Percentiles rank a stretch among this genome's conserved stretches.
Evolutionary conservation across 2,797 vertebrate species (phyloP).

Genomic region (Alca torda): DNA sequence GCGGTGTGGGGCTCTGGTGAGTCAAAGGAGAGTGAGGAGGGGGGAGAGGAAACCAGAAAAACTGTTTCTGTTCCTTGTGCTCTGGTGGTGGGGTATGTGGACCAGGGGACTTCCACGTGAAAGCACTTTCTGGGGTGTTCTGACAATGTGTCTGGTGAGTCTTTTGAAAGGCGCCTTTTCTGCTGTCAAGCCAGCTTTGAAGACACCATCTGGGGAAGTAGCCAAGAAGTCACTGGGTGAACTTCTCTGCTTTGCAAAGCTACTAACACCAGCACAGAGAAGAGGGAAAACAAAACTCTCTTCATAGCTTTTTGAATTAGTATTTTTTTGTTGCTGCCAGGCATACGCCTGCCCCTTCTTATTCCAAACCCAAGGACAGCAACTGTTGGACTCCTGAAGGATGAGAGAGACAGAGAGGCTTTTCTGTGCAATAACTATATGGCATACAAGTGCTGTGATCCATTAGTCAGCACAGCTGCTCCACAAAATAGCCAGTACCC

Average conservation of each 20-base stretch:
- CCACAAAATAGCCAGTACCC: slow-evolving; percentile 52
- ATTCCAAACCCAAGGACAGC: slow-evolving; percentile 57
- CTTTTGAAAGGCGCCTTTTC: slow-evolving; percentile 13
- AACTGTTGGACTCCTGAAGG: slow-evolving; percentile 56
- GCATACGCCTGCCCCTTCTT: slow-evolving; percentile 20
- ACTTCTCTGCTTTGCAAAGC: slow-evolving; percentile 47
- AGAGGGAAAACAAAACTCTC: slow-evolving; percentile 55
- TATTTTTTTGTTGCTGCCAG: slow-evolving; percentile 40
- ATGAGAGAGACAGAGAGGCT: slow-evolving; percentile 52
- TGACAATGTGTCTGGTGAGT: not conserved
- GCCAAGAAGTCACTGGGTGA: slow-evolving; percentile 53
- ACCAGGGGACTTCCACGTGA: not conserved
- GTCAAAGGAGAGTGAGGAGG: not conserved
- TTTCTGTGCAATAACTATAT: slow-evolving; percentile 57
- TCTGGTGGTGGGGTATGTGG: not conserved
- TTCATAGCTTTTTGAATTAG: slow-evolving; percentile 56
- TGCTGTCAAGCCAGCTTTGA: slow-evolving; percentile 34
- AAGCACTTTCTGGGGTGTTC: slow-evolving; percentile 8
- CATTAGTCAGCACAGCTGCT: slow-evolving; percentile 68
- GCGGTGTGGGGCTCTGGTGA: not conserved
- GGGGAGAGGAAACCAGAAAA: not conserved
- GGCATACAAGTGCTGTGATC: slow-evolving; percentile 58
- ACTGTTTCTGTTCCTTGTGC: not conserved
- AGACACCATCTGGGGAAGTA: slow-evolving; percentile 42
- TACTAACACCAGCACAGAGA: slow-evolving; percentile 24